Percentiles rank a stretch among this genome's conserved stretches.
These are phyloP conservation scores for Tadarida brasiliensis DNA, from an alignment of 2,797 vertebrate species.

Conservation along the genomic window DNA sequence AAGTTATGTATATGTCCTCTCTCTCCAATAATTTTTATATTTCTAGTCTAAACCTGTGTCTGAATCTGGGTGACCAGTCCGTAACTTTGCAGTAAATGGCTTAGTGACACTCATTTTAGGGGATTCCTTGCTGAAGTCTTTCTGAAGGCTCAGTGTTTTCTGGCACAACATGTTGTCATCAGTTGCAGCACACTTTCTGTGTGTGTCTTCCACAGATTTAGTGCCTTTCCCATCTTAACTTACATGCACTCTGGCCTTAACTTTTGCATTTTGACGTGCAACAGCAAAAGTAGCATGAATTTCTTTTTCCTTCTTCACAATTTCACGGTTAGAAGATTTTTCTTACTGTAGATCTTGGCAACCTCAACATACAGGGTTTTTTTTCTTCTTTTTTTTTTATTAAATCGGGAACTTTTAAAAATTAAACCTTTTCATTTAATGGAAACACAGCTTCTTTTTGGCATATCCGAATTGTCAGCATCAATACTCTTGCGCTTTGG, in stretches of 20 bases:
- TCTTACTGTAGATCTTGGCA: neutral
- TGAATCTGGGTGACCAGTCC: too few relatives aligned
- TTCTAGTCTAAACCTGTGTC: neutral
- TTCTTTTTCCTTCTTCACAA: neutral
- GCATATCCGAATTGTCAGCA: neutral
- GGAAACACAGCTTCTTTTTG: neutral
- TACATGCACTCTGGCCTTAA: too few relatives aligned
- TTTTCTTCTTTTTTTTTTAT: neutral
- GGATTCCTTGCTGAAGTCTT: neutral
- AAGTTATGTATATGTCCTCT: neutral
- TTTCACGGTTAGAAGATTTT: neutral
- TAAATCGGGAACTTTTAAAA: neutral
- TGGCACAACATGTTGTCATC: neutral
- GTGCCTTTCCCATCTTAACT: neutral
- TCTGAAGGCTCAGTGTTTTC: neutral
- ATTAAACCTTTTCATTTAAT: neutral
- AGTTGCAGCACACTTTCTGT: neutral
- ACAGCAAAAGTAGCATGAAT: neutral
- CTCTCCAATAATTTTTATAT: neutral
- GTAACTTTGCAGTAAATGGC: neutral
- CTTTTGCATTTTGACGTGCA: neutral
- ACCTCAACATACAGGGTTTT: neutral
- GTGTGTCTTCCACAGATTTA: neutral
- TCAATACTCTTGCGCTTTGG: neutral
- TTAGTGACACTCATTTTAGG: neutral